phyloP scores from a whole-genome alignment of 2,113 vertebrate species.

The Microtus oregoni region DNA sequence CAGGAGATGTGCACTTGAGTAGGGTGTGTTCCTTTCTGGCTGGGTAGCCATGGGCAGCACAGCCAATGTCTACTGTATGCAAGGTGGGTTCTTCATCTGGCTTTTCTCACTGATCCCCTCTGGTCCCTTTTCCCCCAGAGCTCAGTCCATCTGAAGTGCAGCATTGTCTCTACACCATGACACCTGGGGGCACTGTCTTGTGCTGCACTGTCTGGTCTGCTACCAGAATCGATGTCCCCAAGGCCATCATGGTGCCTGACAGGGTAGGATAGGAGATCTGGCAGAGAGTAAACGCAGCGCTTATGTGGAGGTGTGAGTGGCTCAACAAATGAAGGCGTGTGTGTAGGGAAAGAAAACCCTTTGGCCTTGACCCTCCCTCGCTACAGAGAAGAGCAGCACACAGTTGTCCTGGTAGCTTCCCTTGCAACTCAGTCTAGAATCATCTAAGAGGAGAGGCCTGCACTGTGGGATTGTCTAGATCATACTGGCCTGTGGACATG shows the following conservation, averaged over 20 bases:
- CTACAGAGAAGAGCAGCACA: not conserved
- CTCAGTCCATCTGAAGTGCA: not conserved
- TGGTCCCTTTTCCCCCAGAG: not conserved
- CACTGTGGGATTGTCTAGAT: not conserved
- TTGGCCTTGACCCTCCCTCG: not conserved
- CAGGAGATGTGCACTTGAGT: too few relatives aligned
- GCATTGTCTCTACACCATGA: not conserved
- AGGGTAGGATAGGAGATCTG: not conserved
- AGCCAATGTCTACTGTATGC: not conserved
- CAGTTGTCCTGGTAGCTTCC: not conserved
- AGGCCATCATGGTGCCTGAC: not conserved
- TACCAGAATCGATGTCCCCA: not conserved
- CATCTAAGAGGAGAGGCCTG: not conserved
- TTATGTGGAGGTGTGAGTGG: rapidly evolving
- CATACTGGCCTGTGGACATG: not conserved
- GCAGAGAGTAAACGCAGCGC: not conserved
- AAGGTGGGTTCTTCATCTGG: not conserved
- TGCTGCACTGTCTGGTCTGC: not conserved
- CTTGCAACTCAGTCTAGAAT: not conserved
- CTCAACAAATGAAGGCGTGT: not conserved
- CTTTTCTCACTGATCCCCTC: not conserved
- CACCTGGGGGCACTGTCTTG: not conserved
- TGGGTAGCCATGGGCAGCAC: not conserved
- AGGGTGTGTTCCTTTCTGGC: rapidly evolving
- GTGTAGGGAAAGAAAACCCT: not conserved